Evolutionary conservation across 2,888 invertebrate genomes (phyloP), one percentile per base, ranked within the genome.

Genomic region (Folsomia manolachei): DNA sequence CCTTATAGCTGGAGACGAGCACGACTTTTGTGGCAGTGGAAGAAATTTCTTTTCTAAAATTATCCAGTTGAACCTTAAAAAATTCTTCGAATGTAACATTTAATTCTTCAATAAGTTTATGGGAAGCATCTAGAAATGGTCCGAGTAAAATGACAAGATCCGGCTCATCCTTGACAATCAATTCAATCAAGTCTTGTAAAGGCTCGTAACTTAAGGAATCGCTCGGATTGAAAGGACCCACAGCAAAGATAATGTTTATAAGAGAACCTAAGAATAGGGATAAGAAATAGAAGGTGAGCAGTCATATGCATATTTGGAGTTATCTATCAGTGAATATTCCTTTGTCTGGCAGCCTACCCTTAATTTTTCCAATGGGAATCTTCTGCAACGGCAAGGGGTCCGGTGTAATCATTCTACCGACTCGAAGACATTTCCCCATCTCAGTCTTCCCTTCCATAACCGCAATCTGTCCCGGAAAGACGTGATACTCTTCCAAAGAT

Each of bases 101-200:
- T 9, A 39, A 4, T 72, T 89, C 88, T 56, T 83, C 85, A n/a
- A 91, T 85, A 71, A 88, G 85, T 18, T 87, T 84, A 83, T 92
- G 90, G 24, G 88, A 87, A 11, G 86, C 85, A 82, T 95, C 94
- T 69, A 95, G 83, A 83, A 95, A 93, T 0, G 96, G 95, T 0
- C 97, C 96, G 14, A 91, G 88, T 81, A 97, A 85, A 75, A 97
- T 88, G 53, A 92, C 87, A 23, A 95, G 85, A 83, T 96, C 90
- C 0, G 96, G 96, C 79, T 87, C 87, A 76, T 90, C 86, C 18
- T 88, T 86, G 71, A 84, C 85, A 0, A 94, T 88, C 81, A 90
- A 89, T 19, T 86, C 83, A 11, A 94, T 84, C 24, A 96, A 85
- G 82, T 94, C 93, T 80, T 89, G 88, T 52, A 96, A 84, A 0